Evolutionary conservation across 2,888 invertebrate species (phyloP).

Genomic region (Tridacna crocea): DNA sequence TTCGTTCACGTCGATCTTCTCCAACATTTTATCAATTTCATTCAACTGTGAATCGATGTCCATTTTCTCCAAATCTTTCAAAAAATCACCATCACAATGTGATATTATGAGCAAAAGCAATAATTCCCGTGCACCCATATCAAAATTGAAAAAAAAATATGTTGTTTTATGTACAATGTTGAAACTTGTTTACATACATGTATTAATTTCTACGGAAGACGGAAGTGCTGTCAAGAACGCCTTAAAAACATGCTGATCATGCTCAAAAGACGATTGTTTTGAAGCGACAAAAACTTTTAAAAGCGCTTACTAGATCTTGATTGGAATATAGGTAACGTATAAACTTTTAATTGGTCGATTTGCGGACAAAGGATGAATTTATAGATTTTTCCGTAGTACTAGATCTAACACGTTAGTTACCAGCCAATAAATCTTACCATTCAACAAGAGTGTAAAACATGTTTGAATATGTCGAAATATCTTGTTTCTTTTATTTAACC

Average conservation of each 20-base stretch:
- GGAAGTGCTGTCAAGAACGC: slow-evolving; percentile 19
- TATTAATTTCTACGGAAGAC: neutral
- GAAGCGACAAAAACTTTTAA: too few relatives aligned
- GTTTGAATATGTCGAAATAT: too few relatives aligned
- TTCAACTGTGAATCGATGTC: slow-evolving; percentile 53
- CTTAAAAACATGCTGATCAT: neutral
- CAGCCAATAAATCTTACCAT: neutral
- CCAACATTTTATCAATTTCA: slow-evolving; percentile 46
- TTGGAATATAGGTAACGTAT: slow-evolving; percentile 10
- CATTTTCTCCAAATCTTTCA: slow-evolving; percentile 47
- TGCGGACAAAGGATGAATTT: neutral
- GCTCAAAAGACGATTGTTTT: neutral
- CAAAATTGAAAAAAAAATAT: neutral
- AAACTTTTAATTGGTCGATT: neutral
- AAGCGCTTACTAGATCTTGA: too few relatives aligned
- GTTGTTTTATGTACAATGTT: neutral
- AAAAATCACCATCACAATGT: slow-evolving; percentile 29
- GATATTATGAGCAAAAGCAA: neutral
- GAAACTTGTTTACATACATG: slow-evolving; percentile 10
- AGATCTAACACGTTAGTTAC: too few relatives aligned
- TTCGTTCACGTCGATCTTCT: slow-evolving; percentile 37
- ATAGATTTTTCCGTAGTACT: too few relatives aligned
- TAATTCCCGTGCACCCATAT: neutral
- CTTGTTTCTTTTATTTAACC: too few relatives aligned
- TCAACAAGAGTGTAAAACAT: too few relatives aligned